These are phyloP conservation scores for Carpatolechia fugitivella DNA, from an alignment of 2,888 invertebrate species.

Conservation along the genomic window DNA sequence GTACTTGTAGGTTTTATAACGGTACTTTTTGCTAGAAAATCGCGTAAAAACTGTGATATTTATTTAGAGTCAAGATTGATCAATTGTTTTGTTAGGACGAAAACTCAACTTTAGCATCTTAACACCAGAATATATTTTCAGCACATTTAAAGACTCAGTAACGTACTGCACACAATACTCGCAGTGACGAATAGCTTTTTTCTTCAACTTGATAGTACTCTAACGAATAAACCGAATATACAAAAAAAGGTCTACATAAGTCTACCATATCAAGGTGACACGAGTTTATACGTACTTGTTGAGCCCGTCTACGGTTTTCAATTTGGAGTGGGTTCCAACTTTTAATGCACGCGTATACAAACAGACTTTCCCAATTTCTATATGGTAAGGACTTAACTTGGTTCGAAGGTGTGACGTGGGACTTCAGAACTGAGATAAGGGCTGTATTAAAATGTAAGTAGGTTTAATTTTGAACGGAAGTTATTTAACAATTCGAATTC, in stretches of 20 bases:
- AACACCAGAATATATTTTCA: too few relatives aligned
- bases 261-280: too few relatives aligned
- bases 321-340: slow-evolving; percentile 26
- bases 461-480: background rate
- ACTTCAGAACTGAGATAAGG: background rate
- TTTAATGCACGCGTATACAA: slow-evolving; percentile 37
- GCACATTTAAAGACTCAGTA: too few relatives aligned
- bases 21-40: background rate
- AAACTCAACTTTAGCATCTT: too few relatives aligned
- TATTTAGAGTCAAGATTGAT: too few relatives aligned
- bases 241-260: too few relatives aligned
- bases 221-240: too few relatives aligned
- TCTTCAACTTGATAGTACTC: too few relatives aligned
- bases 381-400: slow-evolving; percentile 31
- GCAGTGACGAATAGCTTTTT: too few relatives aligned
- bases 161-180: too few relatives aligned
- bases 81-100: too few relatives aligned
- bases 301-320: slow-evolving; percentile 15
- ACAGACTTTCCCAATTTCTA: slow-evolving; percentile 34
- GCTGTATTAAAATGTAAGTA: background rate
- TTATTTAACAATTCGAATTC: background rate
- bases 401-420: slow-evolving; percentile 24
- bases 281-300: background rate
- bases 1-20: background rate
- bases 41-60: background rate